Evolutionary conservation across 2,888 invertebrate genomes (phyloP), one percentile per base, ranked within the genome.

Genomic region (Synanthedon vespiformis): DNA sequence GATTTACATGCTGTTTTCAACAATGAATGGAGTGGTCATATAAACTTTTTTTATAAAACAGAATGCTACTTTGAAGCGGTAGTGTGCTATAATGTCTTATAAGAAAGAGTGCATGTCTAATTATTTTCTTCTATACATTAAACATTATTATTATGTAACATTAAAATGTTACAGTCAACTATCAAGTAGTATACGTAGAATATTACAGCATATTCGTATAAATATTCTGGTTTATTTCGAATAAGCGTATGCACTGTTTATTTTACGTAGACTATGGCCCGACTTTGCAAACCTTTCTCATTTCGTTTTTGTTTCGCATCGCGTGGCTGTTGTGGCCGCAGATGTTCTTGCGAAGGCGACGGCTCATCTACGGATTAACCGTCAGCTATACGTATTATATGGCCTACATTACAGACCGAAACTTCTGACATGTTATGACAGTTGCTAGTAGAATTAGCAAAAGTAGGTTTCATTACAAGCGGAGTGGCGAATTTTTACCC

Each of bases 341-440:
- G 83, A 80, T 85, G 85, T 75, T 77, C 61, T 66, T 67, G 63
- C 73, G 74, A 74, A 74, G 73, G 67, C 76, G 65, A 64, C 74
- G 79, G 78, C 81, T 84, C 82, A 84, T 84, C 82, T 75, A 65
- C 73, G 80, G 86, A 83, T 86, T 85, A 74, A 72, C 77, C 74
- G 77, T 77, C 77, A 77, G 77, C 77, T 76, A 82, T 80, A 77
- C 76, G 68, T 72, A 71, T 76, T 72, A 75, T 77, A 70, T 74
- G 72, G 58, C 73, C 72, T 68, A 79, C 68, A 75, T 77, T 68
- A 72, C 72, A 68, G 71, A 67, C 63, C 64, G 65, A 65, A 70
- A 65, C 67, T 67, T 68, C 57, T 65, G 61, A 57, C 59, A 62
- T 62, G 59, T 69, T 68, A 61, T 62, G 65, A 64, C 72, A 65